These are phyloP conservation scores for Galagoides demidoff DNA, from an alignment of 2,797 vertebrate genomes.

Conservation along the genomic window DNA sequence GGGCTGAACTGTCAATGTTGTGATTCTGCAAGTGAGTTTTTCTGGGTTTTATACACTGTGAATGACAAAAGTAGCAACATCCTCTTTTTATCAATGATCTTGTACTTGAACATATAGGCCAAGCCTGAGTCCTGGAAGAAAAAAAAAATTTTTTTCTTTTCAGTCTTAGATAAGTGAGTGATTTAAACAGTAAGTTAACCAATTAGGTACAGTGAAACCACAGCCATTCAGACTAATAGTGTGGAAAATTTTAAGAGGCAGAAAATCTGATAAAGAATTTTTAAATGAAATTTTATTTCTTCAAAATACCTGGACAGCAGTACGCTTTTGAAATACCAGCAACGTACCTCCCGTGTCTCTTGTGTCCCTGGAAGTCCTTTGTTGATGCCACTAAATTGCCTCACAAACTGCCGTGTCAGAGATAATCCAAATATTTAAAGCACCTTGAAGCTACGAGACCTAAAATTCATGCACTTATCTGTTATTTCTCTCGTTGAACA, in stretches of 20 bases:
- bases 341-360: background rate
- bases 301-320: background rate
- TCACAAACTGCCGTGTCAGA: background rate
- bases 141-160: background rate
- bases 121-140: background rate
- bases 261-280: conserved; percentile 41
- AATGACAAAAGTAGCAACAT: conserved; percentile 38
- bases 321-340: background rate
- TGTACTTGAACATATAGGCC: background rate
- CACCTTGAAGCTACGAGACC: background rate
- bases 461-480: background rate
- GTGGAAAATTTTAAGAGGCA: conserved; percentile 61
- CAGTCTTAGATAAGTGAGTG: background rate
- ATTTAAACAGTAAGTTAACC: conserved; percentile 52
- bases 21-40: background rate
- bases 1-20: background rate
- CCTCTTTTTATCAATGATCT: background rate
- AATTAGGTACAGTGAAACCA: conserved; percentile 42
- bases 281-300: background rate
- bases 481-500: conserved; percentile 11
- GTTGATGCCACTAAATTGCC: background rate
- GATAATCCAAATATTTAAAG: conserved; percentile 29
- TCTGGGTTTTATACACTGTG: background rate
- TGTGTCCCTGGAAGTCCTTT: background rate
- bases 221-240: conserved; percentile 60